A percentile compares a stretch with the other conserved stretches of the same genome.
phyloP scores from a whole-genome alignment of 2,888 invertebrate species.

The Pimpla rufipes region DNA sequence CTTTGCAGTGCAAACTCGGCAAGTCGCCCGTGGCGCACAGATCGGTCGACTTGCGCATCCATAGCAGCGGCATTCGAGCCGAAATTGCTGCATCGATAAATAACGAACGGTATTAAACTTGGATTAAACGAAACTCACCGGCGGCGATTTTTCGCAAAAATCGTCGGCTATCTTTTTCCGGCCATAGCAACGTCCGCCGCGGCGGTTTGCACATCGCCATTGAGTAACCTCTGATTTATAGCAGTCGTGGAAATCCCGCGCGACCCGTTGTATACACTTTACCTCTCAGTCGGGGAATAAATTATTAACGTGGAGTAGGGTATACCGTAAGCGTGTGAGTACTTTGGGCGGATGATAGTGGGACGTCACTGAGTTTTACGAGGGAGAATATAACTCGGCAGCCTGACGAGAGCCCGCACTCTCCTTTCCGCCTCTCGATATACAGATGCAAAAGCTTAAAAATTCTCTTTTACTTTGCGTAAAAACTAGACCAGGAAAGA shows the following conservation, averaged over 20 bases:
- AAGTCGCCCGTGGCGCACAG: neutral
- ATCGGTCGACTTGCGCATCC: neutral
- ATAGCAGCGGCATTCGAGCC: conserved; percentile 15
- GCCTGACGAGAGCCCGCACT: conserved; percentile 33
- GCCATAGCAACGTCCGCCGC: neutral
- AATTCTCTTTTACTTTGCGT: conserved; percentile 66
- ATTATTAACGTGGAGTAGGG: conserved; percentile 39
- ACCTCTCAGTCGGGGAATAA: conserved; percentile 29
- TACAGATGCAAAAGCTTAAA: conserved; percentile 38
- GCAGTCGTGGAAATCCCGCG: conserved; percentile 16
- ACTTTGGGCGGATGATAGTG: conserved; percentile 6
- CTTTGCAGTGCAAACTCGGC: neutral
- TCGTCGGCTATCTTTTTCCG: conserved; percentile 25
- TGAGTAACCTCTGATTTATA: conserved; percentile 53
- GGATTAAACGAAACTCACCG: conserved; percentile 46
- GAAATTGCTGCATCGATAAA: conserved; percentile 37
- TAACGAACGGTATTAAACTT: conserved; percentile 55
- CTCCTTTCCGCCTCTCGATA: conserved; percentile 25
- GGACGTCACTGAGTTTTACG: conserved; percentile 34
- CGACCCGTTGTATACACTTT: conserved; percentile 14
- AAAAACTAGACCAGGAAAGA: conserved; percentile 55
- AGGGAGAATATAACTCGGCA: conserved; percentile 19
- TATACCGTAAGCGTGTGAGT: conserved; percentile 14
- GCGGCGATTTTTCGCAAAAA: conserved; percentile 41
- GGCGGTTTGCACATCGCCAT: conserved; percentile 26